Evolutionary conservation across 2,888 invertebrate species (phyloP).

Genomic region (Thelaira solivaga): DNA sequence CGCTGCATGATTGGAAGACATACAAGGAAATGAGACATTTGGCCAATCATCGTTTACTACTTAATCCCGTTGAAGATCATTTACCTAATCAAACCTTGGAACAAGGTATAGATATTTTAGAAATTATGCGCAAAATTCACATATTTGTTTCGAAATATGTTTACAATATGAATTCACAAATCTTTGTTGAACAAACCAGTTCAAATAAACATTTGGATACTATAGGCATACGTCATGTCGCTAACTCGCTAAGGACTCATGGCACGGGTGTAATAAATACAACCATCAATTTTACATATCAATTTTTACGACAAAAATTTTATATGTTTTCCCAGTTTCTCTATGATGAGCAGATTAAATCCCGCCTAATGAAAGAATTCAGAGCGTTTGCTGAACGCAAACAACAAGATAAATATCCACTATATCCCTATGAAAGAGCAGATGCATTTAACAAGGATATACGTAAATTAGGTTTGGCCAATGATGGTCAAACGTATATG

Average conservation of each 20-base stretch:
- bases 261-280: slow-evolving; percentile 98
- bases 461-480: slow-evolving; percentile 88
- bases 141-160: slow-evolving; percentile 94
- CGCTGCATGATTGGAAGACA: slow-evolving; percentile 97
- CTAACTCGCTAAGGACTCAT: slow-evolving; percentile 97
- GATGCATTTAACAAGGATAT: slow-evolving; percentile 96
- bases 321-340: slow-evolving; percentile 97
- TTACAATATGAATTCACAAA: slow-evolving; percentile 97
- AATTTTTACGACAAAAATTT: slow-evolving; percentile 94
- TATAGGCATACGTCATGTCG: slow-evolving; percentile 95
- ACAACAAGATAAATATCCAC: slow-evolving; percentile 66
- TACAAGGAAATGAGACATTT: slow-evolving; percentile 97
- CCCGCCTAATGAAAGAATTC: slow-evolving; percentile 92
- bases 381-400: slow-evolving; percentile 85
- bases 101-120: slow-evolving; percentile 93
- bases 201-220: slow-evolving; percentile 96
- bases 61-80: slow-evolving; percentile 92
- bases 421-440: slow-evolving; percentile 86
- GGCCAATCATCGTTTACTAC: slow-evolving; percentile 88
- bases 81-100: slow-evolving; percentile 97
- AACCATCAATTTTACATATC: slow-evolving; percentile 94
- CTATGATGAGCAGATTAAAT: slow-evolving; percentile 97
- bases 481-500: slow-evolving; percentile 90
- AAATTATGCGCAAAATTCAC: slow-evolving; percentile 97
- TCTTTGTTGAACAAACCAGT: slow-evolving; percentile 94